phyloP scores from a whole-genome alignment of 1,140 invertebrate species.

The Zaprionus camerounensis region DNA sequence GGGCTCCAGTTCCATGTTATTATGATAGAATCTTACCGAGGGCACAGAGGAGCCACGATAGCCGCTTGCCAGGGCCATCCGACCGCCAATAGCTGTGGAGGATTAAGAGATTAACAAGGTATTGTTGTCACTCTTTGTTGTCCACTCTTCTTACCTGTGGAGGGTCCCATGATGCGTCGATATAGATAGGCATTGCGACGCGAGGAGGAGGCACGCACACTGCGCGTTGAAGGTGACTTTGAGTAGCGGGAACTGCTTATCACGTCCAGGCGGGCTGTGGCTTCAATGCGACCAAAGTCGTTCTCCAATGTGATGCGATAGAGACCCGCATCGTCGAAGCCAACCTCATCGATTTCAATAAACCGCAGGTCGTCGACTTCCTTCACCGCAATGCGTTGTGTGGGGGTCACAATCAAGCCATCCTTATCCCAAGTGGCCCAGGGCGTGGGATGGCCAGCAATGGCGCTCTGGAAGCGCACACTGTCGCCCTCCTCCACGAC shows the following conservation, averaged over 20 bases:
- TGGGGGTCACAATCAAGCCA: slow-evolving; percentile 87
- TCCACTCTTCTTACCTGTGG: slow-evolving; percentile 55
- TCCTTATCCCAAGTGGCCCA: slow-evolving; percentile 94
- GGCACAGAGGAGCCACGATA: slow-evolving; percentile 86
- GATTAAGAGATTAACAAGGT: not conserved
- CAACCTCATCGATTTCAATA: slow-evolving; percentile 91
- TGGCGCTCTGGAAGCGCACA: slow-evolving; percentile 91
- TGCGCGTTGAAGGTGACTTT: slow-evolving; percentile 80
- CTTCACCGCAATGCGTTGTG: slow-evolving; percentile 88
- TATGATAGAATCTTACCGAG: slow-evolving; percentile 87
- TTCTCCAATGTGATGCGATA: slow-evolving; percentile 93
- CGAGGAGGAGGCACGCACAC: slow-evolving; percentile 84
- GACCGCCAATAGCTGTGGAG: slow-evolving; percentile 84
- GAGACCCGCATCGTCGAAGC: slow-evolving; percentile 91
- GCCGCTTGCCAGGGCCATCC: slow-evolving; percentile 86
- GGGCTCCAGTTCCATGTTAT: slow-evolving; percentile 84
- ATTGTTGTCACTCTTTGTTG: no score
- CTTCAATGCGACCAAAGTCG: slow-evolving; percentile 91
- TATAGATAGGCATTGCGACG: slow-evolving; percentile 80
- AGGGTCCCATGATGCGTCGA: slow-evolving; percentile 82
- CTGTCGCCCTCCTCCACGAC: slow-evolving; percentile 93
- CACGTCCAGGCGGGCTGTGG: slow-evolving; percentile 91
- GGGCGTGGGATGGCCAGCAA: slow-evolving; percentile 90
- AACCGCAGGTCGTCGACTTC: slow-evolving; percentile 91
- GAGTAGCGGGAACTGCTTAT: slow-evolving; percentile 86